Conservation (phyloP, 2,113 vertebrate genomes). For the Neogale vison region DNA sequence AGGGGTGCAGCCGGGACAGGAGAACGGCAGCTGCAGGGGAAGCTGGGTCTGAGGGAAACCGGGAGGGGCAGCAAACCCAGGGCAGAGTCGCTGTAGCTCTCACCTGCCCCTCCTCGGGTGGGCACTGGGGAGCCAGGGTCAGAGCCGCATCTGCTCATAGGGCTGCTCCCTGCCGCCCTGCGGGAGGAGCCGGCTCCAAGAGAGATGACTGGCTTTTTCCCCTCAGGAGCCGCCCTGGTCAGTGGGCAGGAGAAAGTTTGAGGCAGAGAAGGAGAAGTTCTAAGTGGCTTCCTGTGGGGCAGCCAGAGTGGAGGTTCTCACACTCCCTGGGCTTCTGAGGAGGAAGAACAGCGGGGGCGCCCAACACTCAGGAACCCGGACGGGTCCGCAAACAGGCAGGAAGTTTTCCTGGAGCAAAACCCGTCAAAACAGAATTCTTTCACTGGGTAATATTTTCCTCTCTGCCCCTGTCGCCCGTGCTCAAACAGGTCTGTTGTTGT, state of each 20-base stretch:
- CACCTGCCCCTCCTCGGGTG: neutral
- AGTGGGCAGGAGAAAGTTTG: conserved; percentile 7
- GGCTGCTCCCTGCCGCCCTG: fast-evolving
- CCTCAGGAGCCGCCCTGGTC: neutral
- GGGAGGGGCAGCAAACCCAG: neutral
- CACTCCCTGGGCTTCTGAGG: conserved; percentile 30
- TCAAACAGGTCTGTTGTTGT: conserved; percentile 76
- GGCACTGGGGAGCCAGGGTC: neutral
- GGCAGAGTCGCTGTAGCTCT: neutral
- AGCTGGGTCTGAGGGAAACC: neutral
- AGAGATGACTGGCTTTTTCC: neutral
- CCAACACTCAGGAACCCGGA: neutral
- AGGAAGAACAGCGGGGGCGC: neutral
- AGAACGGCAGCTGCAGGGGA: neutral
- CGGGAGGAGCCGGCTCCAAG: neutral
- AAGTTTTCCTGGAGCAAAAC: conserved; percentile 74
- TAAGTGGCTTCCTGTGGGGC: conserved; percentile 46
- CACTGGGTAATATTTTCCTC: conserved; percentile 70
- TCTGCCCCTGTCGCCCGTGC: conserved; percentile 17
- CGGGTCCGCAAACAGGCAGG: conserved; percentile 62
- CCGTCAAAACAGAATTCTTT: conserved; percentile 77
- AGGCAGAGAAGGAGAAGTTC: neutral
- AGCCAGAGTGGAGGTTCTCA: conserved; percentile 25
- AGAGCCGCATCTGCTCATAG: neutral
- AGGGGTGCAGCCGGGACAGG: neutral